Percentiles rank a stretch among this genome's conserved stretches.
These are phyloP conservation scores for Petroica traversi DNA, from an alignment of 2,113 vertebrate species.

Conservation along the genomic window DNA sequence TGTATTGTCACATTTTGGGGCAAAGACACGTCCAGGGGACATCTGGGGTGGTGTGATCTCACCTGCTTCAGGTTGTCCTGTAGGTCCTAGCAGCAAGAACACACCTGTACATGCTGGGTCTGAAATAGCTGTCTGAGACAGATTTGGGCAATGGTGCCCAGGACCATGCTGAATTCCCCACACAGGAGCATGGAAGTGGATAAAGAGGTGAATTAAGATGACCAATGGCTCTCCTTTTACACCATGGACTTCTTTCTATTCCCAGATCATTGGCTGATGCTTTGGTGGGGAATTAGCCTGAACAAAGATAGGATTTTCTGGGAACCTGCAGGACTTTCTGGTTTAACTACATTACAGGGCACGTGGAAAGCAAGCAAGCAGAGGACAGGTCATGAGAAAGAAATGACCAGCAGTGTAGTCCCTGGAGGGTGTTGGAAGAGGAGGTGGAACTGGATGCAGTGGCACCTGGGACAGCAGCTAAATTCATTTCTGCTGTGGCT, in stretches of 20 bases:
- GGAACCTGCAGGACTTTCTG: not conserved
- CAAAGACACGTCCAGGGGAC: accelerated
- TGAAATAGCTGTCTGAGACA: not conserved
- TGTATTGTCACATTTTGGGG: not conserved
- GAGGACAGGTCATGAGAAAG: not conserved
- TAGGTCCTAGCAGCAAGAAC: not conserved
- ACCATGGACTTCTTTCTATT: not conserved
- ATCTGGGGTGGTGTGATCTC: not conserved
- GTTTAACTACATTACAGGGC: not conserved
- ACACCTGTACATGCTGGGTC: not conserved
- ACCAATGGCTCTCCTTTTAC: not conserved
- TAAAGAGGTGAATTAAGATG: not conserved
- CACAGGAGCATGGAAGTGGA: not conserved
- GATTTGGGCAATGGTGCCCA: not conserved
- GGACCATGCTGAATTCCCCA: not conserved
- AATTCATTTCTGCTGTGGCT: constrained; percentile 34
- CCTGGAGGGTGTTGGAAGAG: not conserved
- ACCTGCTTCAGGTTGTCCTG: not conserved
- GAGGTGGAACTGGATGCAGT: not conserved
- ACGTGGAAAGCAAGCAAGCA: not conserved
- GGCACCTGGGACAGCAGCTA: constrained; percentile 29
- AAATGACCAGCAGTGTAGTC: not conserved
- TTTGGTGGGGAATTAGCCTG: not conserved
- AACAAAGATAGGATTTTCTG: not conserved
- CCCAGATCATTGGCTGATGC: not conserved